Percentiles rank a stretch among this genome's conserved stretches.
These are phyloP conservation scores for Amphilophus citrinellus DNA, from an alignment of 2,113 vertebrate species.

Conservation along the genomic window DNA sequence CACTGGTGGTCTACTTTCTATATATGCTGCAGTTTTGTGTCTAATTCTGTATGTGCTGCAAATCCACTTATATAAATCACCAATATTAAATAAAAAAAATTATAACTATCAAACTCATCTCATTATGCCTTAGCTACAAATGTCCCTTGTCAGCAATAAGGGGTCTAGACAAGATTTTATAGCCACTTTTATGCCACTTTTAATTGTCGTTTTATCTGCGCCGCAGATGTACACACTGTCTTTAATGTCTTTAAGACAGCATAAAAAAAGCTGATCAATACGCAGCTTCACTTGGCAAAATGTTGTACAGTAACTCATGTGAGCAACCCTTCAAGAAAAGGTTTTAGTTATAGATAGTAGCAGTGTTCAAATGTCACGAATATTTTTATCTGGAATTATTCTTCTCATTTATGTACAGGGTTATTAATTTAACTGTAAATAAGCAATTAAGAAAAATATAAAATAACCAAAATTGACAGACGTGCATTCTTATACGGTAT, in stretches of 20 bases:
- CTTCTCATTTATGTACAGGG: neutral
- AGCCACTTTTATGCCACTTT: constrained; percentile 25
- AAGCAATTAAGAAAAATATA: neutral
- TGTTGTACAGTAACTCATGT: neutral
- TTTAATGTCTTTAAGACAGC: constrained; percentile 34
- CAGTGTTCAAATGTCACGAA: rapidly evolving
- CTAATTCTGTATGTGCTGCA: neutral
- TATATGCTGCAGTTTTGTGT: neutral
- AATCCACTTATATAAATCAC: neutral
- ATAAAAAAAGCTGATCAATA: constrained; percentile 49
- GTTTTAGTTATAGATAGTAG: neutral
- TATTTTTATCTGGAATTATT: neutral
- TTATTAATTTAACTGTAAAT: neutral
- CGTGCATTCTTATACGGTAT: neutral
- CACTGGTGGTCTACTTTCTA: constrained; percentile 20
- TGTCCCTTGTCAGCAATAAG: constrained; percentile 52
- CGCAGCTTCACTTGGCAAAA: constrained; percentile 3
- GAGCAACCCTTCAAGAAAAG: neutral
- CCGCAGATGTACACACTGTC: constrained; percentile 23
- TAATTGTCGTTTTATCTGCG: constrained; percentile 59
- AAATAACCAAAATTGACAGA: neutral
- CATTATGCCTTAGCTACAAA: constrained; percentile 33
- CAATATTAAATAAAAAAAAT: constrained; percentile 43
- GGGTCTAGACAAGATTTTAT: constrained; percentile 58
- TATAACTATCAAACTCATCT: constrained; percentile 36